A percentile compares a stretch with the other conserved stretches of the same genome.
phyloP scores from a whole-genome alignment of 1,140 invertebrate species.

The Pemphigus obesinymphae region DNA sequence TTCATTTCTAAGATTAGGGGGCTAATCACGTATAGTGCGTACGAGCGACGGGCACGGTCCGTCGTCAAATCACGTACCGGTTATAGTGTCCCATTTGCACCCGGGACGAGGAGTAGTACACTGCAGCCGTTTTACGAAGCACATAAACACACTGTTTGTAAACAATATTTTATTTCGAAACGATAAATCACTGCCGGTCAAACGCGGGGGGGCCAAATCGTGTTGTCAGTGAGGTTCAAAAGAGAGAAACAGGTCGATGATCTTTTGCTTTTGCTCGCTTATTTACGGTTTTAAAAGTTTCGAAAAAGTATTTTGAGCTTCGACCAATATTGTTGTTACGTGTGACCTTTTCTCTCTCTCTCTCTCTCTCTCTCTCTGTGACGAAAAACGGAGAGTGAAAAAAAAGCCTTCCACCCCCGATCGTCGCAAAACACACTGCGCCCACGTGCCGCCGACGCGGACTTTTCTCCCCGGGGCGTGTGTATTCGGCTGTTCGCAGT shows the following conservation, averaged over 20 bases:
- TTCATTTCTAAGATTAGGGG: neutral
- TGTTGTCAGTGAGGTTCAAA: no score
- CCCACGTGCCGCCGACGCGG: neutral
- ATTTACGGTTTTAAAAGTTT: no score
- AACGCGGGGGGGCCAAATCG: no score
- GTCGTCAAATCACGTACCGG: slow-evolving; percentile 2
- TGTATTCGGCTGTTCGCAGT: neutral
- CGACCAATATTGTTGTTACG: no score
- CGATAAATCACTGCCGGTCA: slow-evolving; percentile 11
- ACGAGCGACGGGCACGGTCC: no score
- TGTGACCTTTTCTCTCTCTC: no score
- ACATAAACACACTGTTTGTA: neutral
- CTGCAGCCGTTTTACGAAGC: neutral
- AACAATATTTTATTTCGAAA: slow-evolving; percentile 14
- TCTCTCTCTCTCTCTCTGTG: no score
- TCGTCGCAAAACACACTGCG: no score
- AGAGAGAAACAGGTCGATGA: no score
- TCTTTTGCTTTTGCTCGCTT: no score
- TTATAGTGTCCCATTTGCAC: neutral
- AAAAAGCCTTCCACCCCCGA: neutral
- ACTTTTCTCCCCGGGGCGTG: neutral
- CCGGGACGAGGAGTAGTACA: neutral
- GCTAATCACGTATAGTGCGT: neutral
- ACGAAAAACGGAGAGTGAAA: neutral
- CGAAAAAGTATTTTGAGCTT: no score